These are phyloP conservation scores for Peromyscus polionotus DNA, from an alignment of 2,113 vertebrate genomes.

Conservation along the genomic window DNA sequence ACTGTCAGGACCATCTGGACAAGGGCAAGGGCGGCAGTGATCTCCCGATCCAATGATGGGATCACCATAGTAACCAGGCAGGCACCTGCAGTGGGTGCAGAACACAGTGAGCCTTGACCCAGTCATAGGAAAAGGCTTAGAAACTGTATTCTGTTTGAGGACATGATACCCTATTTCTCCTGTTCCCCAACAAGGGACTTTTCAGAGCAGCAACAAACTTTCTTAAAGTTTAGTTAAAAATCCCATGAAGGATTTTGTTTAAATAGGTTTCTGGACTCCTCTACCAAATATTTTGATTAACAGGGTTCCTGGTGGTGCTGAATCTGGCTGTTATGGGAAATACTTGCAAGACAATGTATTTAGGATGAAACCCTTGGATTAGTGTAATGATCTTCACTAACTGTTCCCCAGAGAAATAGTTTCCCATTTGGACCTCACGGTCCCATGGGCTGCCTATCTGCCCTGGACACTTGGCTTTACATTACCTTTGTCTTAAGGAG, in stretches of 20 bases:
- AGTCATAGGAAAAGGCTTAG: neutral
- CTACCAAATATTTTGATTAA: neutral
- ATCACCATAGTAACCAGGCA: slow-evolving; percentile 95
- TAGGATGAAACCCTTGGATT: neutral
- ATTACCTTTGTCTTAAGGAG: neutral
- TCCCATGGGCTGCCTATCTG: neutral
- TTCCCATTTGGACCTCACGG: neutral
- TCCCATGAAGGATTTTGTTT: neutral
- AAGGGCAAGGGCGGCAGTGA: slow-evolving; percentile 96
- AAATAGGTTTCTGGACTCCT: neutral
- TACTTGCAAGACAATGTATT: neutral
- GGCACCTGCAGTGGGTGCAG: slow-evolving; percentile 88
- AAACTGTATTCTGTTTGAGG: neutral
- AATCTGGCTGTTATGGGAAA: neutral
- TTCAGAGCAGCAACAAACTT: neutral
- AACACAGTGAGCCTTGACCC: neutral
- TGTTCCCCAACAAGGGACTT: neutral
- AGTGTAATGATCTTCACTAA: neutral
- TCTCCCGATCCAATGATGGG: slow-evolving; percentile 95
- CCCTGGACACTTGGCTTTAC: neutral
- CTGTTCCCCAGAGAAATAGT: neutral
- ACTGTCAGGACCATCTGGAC: slow-evolving; percentile 94
- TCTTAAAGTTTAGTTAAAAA: neutral
- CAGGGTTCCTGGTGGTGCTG: neutral
- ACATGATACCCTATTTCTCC: neutral